A percentile compares a stretch with the other conserved stretches of the same genome.
Conservation (phyloP, 2,113 vertebrate species). For the Bubalus kerabau region DNA sequence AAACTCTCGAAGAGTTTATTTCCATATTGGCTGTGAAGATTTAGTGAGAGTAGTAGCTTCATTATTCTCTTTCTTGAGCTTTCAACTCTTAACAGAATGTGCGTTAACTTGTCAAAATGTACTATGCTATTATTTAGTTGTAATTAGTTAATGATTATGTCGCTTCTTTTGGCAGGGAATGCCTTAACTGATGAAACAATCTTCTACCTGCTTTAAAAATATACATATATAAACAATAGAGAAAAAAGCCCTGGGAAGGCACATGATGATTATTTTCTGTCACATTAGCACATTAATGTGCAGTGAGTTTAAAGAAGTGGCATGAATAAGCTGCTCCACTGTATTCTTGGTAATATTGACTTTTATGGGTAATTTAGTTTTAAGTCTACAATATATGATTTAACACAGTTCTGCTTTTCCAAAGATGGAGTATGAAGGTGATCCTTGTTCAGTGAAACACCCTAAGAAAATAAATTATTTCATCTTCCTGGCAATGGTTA, state of each 20-base stretch:
- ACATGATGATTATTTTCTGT: neutral
- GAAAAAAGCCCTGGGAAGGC: neutral
- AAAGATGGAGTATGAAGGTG: neutral
- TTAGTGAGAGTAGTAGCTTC: neutral
- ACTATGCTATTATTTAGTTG: constrained; percentile 34
- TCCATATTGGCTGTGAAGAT: neutral
- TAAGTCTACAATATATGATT: constrained; percentile 21
- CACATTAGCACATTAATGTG: neutral
- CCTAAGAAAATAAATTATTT: constrained; percentile 38
- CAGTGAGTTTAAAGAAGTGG: constrained; percentile 3
- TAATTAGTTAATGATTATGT: constrained; percentile 26
- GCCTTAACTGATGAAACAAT: constrained; percentile 13
- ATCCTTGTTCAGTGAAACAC: constrained; percentile 35
- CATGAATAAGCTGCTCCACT: neutral
- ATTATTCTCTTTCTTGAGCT: constrained; percentile 5
- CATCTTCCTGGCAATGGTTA: neutral
- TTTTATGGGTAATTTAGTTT: constrained; percentile 55
- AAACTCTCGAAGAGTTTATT: neutral
- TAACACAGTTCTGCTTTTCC: constrained; percentile 1
- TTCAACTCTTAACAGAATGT: constrained; percentile 15
- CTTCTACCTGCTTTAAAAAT: constrained; percentile 22
- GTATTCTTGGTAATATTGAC: constrained; percentile 25
- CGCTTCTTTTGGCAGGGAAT: neutral
- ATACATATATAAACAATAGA: neutral
- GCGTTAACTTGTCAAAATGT: neutral